Conservation (phyloP, 1,140 invertebrate species). For the Notospermus geniculatus region DNA sequence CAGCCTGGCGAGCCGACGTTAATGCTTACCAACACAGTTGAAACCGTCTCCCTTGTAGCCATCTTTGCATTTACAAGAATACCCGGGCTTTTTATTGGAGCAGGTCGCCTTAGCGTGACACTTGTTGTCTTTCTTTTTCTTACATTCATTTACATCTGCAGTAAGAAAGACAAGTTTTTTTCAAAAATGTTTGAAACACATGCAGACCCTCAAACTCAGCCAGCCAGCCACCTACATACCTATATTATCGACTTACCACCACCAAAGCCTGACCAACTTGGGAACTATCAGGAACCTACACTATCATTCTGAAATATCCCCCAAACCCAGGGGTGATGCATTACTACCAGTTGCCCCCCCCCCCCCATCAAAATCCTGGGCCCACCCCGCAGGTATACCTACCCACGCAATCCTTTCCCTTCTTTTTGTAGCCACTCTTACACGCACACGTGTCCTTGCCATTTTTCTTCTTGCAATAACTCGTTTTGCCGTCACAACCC, state of each 20-base stretch:
- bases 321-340: too few species aligned
- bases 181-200: too few species aligned
- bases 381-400: constrained; percentile 9
- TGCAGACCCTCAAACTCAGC: not conserved
- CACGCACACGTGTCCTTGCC: constrained; percentile 23
- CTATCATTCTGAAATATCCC: too few species aligned
- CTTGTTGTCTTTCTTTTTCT: not conserved
- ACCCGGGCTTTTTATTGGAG: constrained; percentile 19
- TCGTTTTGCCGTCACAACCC: constrained; percentile 22
- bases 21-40: too few species aligned
- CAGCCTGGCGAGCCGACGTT: too few species aligned
- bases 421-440: constrained; percentile 22
- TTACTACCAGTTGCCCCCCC: too few species aligned
- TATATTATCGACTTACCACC: too few species aligned
- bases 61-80: constrained; percentile 20
- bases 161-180: not conserved
- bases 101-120: constrained; percentile 20
- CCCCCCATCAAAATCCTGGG: too few species aligned
- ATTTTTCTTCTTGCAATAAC: constrained; percentile 21
- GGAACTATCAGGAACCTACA: too few species aligned
- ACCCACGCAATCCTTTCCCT: constrained; percentile 29
- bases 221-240: too few species aligned
- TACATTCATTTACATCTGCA: constrained; percentile 10
- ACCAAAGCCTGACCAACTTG: not conserved
- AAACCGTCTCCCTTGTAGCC: constrained; percentile 11